phyloP scores from a whole-genome alignment of 1,140 invertebrate genomes.

The Scaptomyza pallida region DNA sequence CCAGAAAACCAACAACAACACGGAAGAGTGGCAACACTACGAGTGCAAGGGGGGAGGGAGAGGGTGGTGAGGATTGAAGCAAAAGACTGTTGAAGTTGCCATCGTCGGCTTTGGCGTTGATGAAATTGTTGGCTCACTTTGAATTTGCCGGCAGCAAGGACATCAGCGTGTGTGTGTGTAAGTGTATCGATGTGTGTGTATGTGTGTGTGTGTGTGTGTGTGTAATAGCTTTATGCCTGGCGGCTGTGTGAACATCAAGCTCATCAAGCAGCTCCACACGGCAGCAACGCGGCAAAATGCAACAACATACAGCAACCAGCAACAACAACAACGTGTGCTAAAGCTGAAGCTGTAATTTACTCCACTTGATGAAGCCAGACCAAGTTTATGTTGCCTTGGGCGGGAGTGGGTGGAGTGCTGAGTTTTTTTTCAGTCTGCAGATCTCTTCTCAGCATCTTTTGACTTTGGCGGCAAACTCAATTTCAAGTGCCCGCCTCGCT shows the following conservation, averaged over 20 bases:
- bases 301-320: too few relatives aligned
- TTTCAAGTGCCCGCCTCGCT: conserved; percentile 33
- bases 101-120: conserved; percentile 73
- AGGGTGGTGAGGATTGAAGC: too few relatives aligned
- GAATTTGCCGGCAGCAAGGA: conserved; percentile 81
- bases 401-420: conserved; percentile 46
- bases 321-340: conserved; percentile 25
- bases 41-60: not conserved
- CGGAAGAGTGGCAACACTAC: conserved; percentile 2
- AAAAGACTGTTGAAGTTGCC: conserved; percentile 38
- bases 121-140: conserved; percentile 82
- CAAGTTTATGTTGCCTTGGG: conserved; percentile 27
- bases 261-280: conserved; percentile 59
- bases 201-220: conserved; percentile 47
- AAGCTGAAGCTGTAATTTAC: conserved; percentile 53
- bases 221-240: conserved; percentile 81
- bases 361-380: conserved; percentile 40
- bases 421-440: conserved; percentile 10
- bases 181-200: conserved; percentile 28
- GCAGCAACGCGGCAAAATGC: conserved; percentile 43
- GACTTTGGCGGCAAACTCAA: conserved; percentile 51
- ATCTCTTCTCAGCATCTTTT: conserved; percentile 12
- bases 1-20: conserved; percentile 47
- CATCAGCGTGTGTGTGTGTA: conserved; percentile 39
- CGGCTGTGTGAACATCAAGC: conserved; percentile 83